Conservation (phyloP, 53 echinoderm and acorn worm genomes). For the Patiria pectinifera region DNA sequence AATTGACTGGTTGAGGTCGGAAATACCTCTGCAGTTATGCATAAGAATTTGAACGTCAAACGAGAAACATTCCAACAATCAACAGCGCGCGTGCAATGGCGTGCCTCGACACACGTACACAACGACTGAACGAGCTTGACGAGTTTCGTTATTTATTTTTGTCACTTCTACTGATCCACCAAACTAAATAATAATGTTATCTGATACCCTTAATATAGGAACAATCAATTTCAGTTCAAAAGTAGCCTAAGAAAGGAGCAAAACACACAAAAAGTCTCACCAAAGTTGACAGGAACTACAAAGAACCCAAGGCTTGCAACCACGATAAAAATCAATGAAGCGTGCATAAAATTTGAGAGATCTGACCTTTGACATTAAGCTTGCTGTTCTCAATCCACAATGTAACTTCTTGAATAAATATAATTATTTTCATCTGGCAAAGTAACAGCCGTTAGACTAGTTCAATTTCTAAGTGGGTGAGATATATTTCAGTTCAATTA, state of each 20-base stretch:
- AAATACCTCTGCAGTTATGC: no score
- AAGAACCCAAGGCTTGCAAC: not conserved
- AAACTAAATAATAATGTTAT: not conserved
- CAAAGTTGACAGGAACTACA: not conserved
- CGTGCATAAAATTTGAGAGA: not conserved
- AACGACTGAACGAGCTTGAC: no score
- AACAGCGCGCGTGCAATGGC: no score
- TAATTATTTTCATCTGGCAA: not conserved
- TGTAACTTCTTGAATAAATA: not conserved
- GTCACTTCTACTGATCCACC: not conserved
- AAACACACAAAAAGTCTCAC: not conserved
- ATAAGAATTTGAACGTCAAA: no score
- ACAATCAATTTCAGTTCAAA: not conserved
- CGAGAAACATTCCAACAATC: no score
- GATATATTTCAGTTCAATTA: not conserved
- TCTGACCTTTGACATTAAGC: not conserved
- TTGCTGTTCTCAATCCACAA: slow-evolving; percentile 1
- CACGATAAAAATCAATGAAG: not conserved
- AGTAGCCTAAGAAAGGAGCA: not conserved
- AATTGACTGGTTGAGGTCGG: no score
- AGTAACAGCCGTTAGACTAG: not conserved
- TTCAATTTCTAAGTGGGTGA: not conserved
- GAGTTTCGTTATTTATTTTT: not conserved
- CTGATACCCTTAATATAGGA: not conserved
- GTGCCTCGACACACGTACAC: no score